Percentiles rank a stretch among this genome's conserved stretches.
Conservation (phyloP, 37 sponge, comb jelly and placozoan species). For the Diacarnus erythraeanus region DNA sequence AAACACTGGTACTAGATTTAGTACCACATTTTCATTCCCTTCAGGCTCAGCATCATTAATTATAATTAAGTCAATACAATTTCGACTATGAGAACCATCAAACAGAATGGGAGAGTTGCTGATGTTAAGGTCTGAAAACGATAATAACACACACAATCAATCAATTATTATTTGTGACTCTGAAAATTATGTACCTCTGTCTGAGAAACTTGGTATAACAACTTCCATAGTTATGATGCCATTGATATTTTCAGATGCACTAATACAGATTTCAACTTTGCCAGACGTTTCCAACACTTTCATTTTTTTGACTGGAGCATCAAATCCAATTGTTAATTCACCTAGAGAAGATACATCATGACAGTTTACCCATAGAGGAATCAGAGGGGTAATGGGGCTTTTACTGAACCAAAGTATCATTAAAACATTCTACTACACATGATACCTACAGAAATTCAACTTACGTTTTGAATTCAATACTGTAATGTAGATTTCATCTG, state of each 20-base stretch:
- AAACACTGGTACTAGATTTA: neutral
- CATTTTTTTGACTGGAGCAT: neutral
- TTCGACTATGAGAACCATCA: neutral
- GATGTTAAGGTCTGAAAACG: neutral
- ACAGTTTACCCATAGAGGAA: too few relatives aligned
- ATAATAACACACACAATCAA: too few relatives aligned
- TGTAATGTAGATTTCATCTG: neutral
- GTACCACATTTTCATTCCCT: neutral
- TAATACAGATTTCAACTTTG: neutral
- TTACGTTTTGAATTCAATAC: neutral
- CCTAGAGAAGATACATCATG: neutral
- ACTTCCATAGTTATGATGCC: neutral
- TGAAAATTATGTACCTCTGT: neutral
- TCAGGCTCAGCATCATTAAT: neutral
- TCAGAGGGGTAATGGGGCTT: too few relatives aligned
- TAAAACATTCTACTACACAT: too few relatives aligned
- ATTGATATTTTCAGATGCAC: neutral
- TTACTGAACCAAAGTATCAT: too few relatives aligned
- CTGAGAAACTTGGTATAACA: neutral
- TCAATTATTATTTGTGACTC: too few relatives aligned
- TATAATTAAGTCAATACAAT: neutral
- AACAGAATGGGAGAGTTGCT: neutral
- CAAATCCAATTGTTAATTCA: neutral
- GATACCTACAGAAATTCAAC: too few relatives aligned
- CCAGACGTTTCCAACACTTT: neutral